Base-by-base conservation (phyloP, 2,888 invertebrate genomes). In the Ormyrus nitidulus region DNA sequence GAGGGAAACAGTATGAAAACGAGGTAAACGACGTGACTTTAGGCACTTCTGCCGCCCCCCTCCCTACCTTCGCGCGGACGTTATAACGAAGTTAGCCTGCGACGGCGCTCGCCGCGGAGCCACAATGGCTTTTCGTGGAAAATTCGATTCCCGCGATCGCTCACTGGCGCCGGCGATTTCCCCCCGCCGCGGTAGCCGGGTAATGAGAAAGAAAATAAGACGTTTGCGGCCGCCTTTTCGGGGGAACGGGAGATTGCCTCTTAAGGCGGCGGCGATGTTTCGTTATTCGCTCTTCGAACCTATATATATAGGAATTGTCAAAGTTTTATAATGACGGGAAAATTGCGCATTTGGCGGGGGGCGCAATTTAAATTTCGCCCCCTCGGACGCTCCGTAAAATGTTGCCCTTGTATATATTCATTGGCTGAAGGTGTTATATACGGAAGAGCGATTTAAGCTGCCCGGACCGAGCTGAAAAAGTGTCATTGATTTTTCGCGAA, bases 51-150 rank as follows among this genome's bases (percentile, higher is more conserved):
- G 13, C 44, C 34, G 4, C 3, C 13, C 77, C 9, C 5, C 53
- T 8, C 54, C 13, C n/a, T 51, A 34, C 9, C 6, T 10, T n/a
- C 46, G 11, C 58, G 64, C 49, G 56, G 49, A 56, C 79, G 75
- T 74, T 82, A 75, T 84, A 84, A 85, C 81, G 75, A 83, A 84
- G 83, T 85, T 84, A 83, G 77, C 81, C 70, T 72, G 83, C 84
- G 84, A 84, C 83, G 83, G 83, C 76, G 56, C 62, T 49, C 69
- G 58, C 69, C 11, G 62, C 62, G 8, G 7, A 0, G 80, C 81
- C 58, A 84, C 80, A 84, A 83, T 82, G 81, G 77, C 53, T 53
- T 74, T 56, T 53, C 70, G 79, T 71, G 75, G 83, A 77, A 83
- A 84, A 85, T 84, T 85, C 83, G 83, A 85, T 84, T 84, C 83